Evolutionary conservation across 1,140 invertebrate species (phyloP).

Genomic region (Mylabris phalerata): DNA sequence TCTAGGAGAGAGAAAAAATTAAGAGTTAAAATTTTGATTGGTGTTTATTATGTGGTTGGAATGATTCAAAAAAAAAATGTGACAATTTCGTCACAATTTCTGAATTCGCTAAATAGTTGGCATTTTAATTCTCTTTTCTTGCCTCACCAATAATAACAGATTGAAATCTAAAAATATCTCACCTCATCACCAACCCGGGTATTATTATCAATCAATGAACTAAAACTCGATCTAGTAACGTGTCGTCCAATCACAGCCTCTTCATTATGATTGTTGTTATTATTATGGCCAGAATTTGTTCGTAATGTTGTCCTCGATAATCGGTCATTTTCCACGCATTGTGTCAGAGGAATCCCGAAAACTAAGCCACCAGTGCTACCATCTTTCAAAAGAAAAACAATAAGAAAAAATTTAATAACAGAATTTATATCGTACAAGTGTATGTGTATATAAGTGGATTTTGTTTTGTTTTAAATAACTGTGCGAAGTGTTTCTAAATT

Average conservation of each 20-base stretch:
- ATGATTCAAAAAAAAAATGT: too few relatives aligned
- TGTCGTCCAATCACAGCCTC: conserved; percentile 45
- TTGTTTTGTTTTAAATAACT: too few relatives aligned
- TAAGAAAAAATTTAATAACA: too few relatives aligned
- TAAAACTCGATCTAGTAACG: conserved; percentile 63
- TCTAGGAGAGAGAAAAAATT: too few relatives aligned
- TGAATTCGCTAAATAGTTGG: neutral
- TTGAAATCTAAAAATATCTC: conserved; percentile 25
- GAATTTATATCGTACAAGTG: too few relatives aligned
- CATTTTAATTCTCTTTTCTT: neutral
- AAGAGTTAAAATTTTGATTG: too few relatives aligned
- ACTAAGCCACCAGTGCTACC: conserved; percentile 52
- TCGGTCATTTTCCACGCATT: conserved; percentile 74
- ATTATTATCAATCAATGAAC: conserved; percentile 54
- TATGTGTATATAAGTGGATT: too few relatives aligned
- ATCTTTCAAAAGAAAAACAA: conserved; percentile 41
- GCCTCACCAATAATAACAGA: neutral
- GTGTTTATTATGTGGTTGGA: too few relatives aligned
- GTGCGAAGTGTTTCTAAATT: too few relatives aligned
- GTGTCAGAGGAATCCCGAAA: conserved; percentile 74
- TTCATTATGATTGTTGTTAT: conserved; percentile 23
- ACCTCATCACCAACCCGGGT: conserved; percentile 55
- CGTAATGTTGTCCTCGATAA: conserved; percentile 39
- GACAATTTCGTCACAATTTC: neutral
- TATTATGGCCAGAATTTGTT: conserved; percentile 34